Base-by-base conservation (phyloP, 2,113 vertebrate species). In the Reinhardtius hippoglossoides region DNA sequence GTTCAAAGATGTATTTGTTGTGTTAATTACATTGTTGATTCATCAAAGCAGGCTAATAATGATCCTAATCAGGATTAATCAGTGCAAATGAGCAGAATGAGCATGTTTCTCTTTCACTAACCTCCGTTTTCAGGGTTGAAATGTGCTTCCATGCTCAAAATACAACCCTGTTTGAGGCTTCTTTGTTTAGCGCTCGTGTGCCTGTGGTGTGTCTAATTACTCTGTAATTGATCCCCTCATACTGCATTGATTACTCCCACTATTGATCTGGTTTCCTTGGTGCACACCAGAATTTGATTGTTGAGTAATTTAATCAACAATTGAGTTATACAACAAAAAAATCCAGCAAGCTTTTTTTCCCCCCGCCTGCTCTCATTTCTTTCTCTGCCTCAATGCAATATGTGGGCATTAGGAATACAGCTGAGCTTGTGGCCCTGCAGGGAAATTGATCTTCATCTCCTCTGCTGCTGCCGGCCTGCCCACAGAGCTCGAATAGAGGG, bases 211-310 rank as follows among this genome's bases (percentile, higher is more conserved):
- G 68, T 87, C 83, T 93, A 93, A 93, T 93, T 93, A 90, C 88
- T 88, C 80, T 86, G 85, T 87, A 89, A 92, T 86, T 87, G 89
- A 93, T 92, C 85, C 83, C 75, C 67, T 75, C 78, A 82, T 77
- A 65, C 67, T 27, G 59, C 71, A 92, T 88, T 78, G 85, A 94
- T 92, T 82, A 90, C 88, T 86, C 84, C 42, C 62, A 24, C 20
- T 87, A 95, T 95, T 90, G 92, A 95, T 91, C 84, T 27, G 48
- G 74, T 82, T 88, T 83, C 76, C 80, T 84, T 80, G 71, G 89
- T 82, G 85, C 80, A 52, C 86, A 88, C 61, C 76, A 84, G 77
- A 82, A 86, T 83, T 61, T 68, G 87, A 91, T 87, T 83, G 86
- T 40, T 44, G 62, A 80, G 85, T 89, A 87, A 91, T 91, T 91